phyloP scores from a whole-genome alignment of 2,888 invertebrate genomes.

The Hylaea fasciaria region DNA sequence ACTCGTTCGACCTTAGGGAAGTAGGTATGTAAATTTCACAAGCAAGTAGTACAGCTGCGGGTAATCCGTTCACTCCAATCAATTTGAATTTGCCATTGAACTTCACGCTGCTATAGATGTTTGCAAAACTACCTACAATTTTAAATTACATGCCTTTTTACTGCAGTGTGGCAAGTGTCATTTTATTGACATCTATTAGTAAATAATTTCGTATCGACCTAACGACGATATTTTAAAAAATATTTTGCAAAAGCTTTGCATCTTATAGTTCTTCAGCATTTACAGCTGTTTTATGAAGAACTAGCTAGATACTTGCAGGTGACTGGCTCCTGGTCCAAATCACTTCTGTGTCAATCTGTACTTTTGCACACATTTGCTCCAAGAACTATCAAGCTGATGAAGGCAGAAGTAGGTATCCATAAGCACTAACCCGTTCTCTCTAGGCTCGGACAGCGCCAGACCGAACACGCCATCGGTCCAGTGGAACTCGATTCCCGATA shows the following conservation, averaged over 20 bases:
- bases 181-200: conserved; percentile 10
- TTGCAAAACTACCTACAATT: conserved; percentile 24
- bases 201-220: conserved; percentile 9
- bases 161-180: conserved; percentile 15
- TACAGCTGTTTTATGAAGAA: background rate
- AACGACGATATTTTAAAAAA: background rate
- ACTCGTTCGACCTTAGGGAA: conserved; percentile 27
- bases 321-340: no score
- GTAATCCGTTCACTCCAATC: conserved; percentile 34
- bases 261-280: background rate
- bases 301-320: background rate
- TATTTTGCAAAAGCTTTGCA: background rate
- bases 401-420: background rate
- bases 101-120: conserved; percentile 29
- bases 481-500: conserved; percentile 92
- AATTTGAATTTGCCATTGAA: conserved; percentile 39
- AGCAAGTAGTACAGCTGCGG: conserved; percentile 5
- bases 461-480: conserved; percentile 94
- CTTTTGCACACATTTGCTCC: no score
- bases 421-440: conserved; percentile 84
- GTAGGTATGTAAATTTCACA: conserved; percentile 25
- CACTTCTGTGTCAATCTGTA: no score
- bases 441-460: conserved; percentile 87
- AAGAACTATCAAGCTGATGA: background rate
- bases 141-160: conserved; percentile 23